A percentile compares a stretch with the other conserved stretches of the same genome.
These are phyloP conservation scores for Synergus umbraculus DNA, from an alignment of 2,888 invertebrate species.

Conservation along the genomic window DNA sequence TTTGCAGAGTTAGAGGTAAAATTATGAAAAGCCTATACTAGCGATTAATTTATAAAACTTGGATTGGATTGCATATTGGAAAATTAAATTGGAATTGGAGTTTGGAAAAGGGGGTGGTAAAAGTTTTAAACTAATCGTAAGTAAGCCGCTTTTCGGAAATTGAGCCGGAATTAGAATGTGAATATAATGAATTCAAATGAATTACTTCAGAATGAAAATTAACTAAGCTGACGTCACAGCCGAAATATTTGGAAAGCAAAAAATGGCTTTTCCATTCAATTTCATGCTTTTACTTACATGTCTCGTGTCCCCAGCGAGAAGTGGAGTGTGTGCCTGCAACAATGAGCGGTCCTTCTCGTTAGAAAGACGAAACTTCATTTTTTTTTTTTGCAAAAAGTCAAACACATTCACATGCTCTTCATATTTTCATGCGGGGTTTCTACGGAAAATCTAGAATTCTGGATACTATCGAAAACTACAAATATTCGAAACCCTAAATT, in stretches of 20 bases:
- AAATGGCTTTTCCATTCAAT: neutral
- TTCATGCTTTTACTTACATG: constrained; percentile 78
- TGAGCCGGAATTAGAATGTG: too few relatives aligned
- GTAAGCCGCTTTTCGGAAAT: too few relatives aligned
- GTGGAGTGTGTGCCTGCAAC: constrained; percentile 85
- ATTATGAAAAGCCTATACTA: too few relatives aligned
- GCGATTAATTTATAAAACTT: too few relatives aligned
- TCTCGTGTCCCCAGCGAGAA: constrained; percentile 81
- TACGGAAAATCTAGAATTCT: neutral
- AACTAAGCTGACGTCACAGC: neutral
- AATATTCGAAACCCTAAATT: neutral
- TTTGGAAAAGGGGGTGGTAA: too few relatives aligned
- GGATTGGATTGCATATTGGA: too few relatives aligned
- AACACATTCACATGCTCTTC: constrained; percentile 21
- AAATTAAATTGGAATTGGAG: too few relatives aligned
- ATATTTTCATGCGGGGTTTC: neutral
- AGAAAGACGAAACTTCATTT: constrained; percentile 14
- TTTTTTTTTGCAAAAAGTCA: constrained; percentile 16
- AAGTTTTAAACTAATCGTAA: too few relatives aligned
- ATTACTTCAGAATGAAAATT: too few relatives aligned
- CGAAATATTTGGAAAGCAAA: neutral
- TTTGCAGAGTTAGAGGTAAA: too few relatives aligned
- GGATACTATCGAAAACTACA: neutral
- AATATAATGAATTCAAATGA: too few relatives aligned
- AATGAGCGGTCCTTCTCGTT: constrained; percentile 67